These are phyloP conservation scores for Penaeus japonicus DNA, from an alignment of 1,140 invertebrate species.

Conservation along the genomic window DNA sequence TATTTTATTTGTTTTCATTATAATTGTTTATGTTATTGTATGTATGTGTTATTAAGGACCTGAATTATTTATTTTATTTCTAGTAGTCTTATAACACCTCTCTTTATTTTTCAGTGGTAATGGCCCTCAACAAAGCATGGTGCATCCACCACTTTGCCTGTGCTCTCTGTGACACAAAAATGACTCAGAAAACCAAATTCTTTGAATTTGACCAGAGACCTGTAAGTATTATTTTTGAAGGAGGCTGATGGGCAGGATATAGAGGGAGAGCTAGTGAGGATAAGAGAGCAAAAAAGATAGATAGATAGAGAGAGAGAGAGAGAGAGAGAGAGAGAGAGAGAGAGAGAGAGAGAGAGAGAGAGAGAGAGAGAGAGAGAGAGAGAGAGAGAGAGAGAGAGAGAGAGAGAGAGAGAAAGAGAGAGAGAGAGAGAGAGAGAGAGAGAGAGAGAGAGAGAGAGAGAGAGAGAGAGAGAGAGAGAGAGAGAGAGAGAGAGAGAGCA, in stretches of 20 bases:
- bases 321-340: background rate
- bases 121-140: slow-evolving; percentile 99
- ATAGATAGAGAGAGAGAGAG: background rate
- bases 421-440: background rate
- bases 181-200: slow-evolving; percentile 99
- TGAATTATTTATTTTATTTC: background rate
- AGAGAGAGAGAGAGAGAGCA: no score
- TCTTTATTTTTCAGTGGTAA: slow-evolving; percentile 82
- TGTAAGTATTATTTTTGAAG: slow-evolving; percentile 62
- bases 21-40: no score
- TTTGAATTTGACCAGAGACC: slow-evolving; percentile 98
- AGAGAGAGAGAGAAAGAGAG: background rate
- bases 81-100: background rate
- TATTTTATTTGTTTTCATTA: no score
- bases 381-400: background rate
- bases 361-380: background rate
- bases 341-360: background rate
- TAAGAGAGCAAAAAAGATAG: background rate
- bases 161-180: slow-evolving; percentile 94
- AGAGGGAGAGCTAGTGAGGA: background rate
- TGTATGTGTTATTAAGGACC: background rate
- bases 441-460: no score
- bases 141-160: slow-evolving; percentile 99
- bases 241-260: background rate
- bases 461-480: no score